phyloP scores from a whole-genome alignment of 2,888 invertebrate genomes.

The Hydrotaea diabolus region DNA sequence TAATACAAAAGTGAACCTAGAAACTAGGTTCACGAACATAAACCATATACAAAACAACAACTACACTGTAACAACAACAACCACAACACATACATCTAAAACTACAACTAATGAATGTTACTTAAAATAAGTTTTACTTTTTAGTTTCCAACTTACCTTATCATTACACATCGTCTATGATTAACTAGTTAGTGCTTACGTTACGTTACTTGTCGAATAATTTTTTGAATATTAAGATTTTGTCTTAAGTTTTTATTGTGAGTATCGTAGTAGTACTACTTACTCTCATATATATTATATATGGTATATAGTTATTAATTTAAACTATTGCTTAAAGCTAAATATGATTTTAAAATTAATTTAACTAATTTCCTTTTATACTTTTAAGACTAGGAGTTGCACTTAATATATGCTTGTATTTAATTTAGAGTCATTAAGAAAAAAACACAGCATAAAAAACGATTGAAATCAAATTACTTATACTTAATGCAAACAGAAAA shows the following conservation, averaged over 20 bases:
- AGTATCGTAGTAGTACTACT: constrained; percentile 15
- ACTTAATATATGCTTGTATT: constrained; percentile 58
- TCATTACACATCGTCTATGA: constrained; percentile 10
- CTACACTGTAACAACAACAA: constrained; percentile 32
- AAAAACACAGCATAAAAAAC: constrained; percentile 9
- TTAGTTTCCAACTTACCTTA: constrained; percentile 4
- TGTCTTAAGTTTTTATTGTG: constrained; percentile 7
- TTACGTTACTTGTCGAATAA: constrained; percentile 17
- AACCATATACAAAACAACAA: neutral
- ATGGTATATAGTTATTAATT: constrained; percentile 29
- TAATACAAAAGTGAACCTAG: constrained; percentile 77
- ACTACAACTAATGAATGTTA: constrained; percentile 53
- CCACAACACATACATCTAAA: constrained; percentile 55
- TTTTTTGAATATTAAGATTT: constrained; percentile 13
- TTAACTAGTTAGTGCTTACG: constrained; percentile 21
- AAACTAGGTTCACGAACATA: constrained; percentile 64
- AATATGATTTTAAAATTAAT: constrained; percentile 47
- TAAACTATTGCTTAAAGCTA: constrained; percentile 59
- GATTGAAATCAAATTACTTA: constrained; percentile 61
- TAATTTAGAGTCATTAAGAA: constrained; percentile 40
- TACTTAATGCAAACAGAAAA: constrained; percentile 55
- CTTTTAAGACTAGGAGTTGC: constrained; percentile 41
- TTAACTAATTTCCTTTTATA: constrained; percentile 39
- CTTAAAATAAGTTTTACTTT: constrained; percentile 57
- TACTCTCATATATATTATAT: constrained; percentile 12